Percentiles rank a stretch among this genome's conserved stretches.
Evolutionary conservation across 64 coral and sea anemone species (phyloP).

Genomic region (Dendronephthya gigantea): DNA sequence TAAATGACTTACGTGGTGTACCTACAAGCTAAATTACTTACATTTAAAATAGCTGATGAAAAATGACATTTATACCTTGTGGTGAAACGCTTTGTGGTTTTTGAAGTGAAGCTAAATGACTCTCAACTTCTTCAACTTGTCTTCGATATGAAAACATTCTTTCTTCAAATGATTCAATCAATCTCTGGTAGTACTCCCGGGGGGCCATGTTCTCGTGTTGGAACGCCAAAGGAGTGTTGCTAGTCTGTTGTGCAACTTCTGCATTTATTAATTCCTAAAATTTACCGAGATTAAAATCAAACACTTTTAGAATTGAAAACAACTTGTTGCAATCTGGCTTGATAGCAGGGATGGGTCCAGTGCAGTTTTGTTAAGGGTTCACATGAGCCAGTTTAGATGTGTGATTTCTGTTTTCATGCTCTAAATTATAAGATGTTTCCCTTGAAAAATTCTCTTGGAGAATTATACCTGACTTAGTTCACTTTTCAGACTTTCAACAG

Average conservation of each 20-base stretch:
- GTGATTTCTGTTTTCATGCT: background rate
- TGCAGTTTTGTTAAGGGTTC: too few species aligned
- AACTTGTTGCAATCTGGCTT: background rate
- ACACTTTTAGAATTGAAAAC: background rate
- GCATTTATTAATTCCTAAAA: conserved; percentile 89
- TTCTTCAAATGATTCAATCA: conserved; percentile 95
- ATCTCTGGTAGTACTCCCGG: conserved; percentile 73
- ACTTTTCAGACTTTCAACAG: conserved; percentile 90
- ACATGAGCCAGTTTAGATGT: too few species aligned
- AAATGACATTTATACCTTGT: conserved; percentile 49
- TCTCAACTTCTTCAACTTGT: conserved; percentile 95
- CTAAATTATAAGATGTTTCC: too few species aligned
- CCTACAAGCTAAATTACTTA: too few species aligned
- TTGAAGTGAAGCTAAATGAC: conserved; percentile 68
- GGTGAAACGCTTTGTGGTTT: conserved; percentile 80
- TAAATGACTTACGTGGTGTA: too few species aligned
- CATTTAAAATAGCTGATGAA: too few species aligned
- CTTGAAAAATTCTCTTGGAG: background rate
- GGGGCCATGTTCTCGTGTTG: conserved; percentile 90
- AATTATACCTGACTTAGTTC: conserved; percentile 65
- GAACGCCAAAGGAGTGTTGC: conserved; percentile 66
- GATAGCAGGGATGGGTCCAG: too few species aligned
- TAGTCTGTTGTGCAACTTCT: conserved; percentile 84
- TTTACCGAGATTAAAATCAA: background rate
- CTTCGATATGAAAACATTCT: conserved; percentile 83